Percentiles rank a stretch among this genome's conserved stretches.
phyloP scores from a whole-genome alignment of 1,140 invertebrate species.

The Drosophila bocqueti region DNA sequence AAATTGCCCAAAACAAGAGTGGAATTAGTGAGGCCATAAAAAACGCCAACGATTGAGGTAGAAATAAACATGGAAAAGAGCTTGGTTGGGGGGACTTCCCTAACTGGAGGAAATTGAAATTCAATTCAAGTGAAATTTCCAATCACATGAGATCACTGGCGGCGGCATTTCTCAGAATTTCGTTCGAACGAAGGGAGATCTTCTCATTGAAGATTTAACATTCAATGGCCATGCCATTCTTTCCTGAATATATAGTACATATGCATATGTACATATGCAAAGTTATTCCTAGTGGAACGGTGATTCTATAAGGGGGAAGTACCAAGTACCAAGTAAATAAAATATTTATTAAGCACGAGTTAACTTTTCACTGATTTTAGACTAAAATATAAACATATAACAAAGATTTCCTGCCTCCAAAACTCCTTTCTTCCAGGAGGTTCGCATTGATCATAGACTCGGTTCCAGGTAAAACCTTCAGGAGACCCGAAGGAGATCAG shows the following conservation, averaged over 20 bases:
- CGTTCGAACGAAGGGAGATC: neutral
- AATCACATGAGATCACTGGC: conserved; percentile 34
- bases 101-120: conserved; percentile 18
- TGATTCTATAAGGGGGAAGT: conserved; percentile 1
- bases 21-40: neutral
- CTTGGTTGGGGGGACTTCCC: neutral
- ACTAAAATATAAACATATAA: too few species aligned
- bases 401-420: neutral
- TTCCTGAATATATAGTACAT: neutral
- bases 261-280: conserved; percentile 14
- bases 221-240: neutral
- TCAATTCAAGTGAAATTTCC: conserved; percentile 42
- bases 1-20: conserved; percentile 22
- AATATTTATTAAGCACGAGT: neutral
- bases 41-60: conserved; percentile 30
- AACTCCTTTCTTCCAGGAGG: too few species aligned
- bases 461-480: neutral
- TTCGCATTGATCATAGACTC: neutral
- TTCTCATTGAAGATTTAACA: neutral
- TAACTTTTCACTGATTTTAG: neutral
- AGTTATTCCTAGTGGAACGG: conserved; percentile 5
- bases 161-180: conserved; percentile 18
- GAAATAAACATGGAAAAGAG: neutral
- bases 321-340: neutral
- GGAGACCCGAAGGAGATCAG: neutral